Base-by-base conservation (phyloP, 2,797 vertebrate species). In the Arnoldichthys spilopterus region DNA sequence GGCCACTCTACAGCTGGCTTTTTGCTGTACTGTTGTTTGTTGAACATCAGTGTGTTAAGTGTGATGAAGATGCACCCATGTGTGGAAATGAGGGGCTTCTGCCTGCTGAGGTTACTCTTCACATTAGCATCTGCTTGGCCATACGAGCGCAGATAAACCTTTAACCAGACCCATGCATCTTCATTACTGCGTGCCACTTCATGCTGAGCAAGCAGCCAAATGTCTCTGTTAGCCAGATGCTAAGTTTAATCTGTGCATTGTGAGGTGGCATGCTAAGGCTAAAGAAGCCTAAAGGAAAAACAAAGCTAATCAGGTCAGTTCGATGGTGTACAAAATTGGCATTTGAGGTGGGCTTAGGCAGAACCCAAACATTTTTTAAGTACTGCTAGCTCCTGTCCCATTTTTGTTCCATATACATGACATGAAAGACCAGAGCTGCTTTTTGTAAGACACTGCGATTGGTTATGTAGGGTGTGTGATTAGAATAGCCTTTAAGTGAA, bases 51-150 rank as follows among this genome's bases (percentile, higher is more conserved):
- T 61, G 13, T 47, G 63, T 76, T 79, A 84, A 53, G 11, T 61
- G 70, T 76, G 84, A 85, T 78, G 61, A 85, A 77, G 74, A 84
- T 62, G 62, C 59, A 20, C 30, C 72, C 82, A 47, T 72, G 77
- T 77, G 79, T 80, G 70, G 63, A 83, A 82, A 84, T 71, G 58
- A 83, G 77, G 78, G 71, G 47, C 66, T 77, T 84, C 76, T 78
- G 77, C 80, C 67, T 63, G 54, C 30, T 22, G 58, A 82, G 80
- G 81, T 88, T 87, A 83, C 82, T 83, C 89, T 88, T 83, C 73
- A 84, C 87, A 90, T 91, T 88, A 93, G 89, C 93, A 94, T 93
- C 92, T 94, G 92, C 89, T 87, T 80, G 85, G 87, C 91, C 90
- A 91, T 91, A 93, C 83, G 87, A 92, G 80, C 43, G 85, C 81